Conservation (phyloP, 2,797 vertebrate species). For the Otolemur crassicaudatus region DNA sequence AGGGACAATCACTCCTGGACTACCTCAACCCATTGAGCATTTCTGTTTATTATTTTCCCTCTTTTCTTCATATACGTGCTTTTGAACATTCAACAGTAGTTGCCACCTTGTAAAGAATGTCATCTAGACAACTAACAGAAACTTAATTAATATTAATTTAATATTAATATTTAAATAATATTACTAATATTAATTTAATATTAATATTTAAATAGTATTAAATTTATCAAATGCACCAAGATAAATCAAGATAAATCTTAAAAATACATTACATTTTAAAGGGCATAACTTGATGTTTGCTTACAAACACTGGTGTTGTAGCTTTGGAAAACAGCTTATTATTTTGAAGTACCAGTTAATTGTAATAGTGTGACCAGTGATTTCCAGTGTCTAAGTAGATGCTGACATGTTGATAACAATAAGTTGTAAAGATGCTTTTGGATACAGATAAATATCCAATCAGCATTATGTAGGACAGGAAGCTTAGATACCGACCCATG, state of each 20-base stretch:
- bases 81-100: slow-evolving; percentile 10
- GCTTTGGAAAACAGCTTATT: not conserved
- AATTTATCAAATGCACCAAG: slow-evolving; percentile 34
- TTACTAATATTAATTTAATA: not conserved
- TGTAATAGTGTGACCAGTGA: not conserved
- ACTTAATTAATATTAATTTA: too few relatives aligned
- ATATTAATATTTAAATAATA: not conserved
- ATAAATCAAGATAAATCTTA: not conserved
- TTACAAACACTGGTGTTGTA: not conserved
- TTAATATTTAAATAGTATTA: not conserved
- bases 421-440: not conserved
- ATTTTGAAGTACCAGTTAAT: not conserved
- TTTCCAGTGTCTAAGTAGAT: not conserved
- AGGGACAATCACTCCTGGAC: fast-evolving
- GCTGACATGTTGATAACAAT: not conserved
- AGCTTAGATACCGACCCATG: not conserved
- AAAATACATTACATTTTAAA: slow-evolving; percentile 36
- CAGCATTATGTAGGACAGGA: not conserved
- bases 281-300: not conserved
- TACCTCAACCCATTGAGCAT: not conserved
- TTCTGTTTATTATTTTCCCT: not conserved
- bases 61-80: not conserved
- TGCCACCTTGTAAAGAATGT: slow-evolving; percentile 26
- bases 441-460: not conserved
- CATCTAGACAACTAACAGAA: slow-evolving; percentile 14